These are phyloP conservation scores for Caenorhabditis macrosperma DNA, from an alignment of 2,888 invertebrate species.

Conservation along the genomic window DNA sequence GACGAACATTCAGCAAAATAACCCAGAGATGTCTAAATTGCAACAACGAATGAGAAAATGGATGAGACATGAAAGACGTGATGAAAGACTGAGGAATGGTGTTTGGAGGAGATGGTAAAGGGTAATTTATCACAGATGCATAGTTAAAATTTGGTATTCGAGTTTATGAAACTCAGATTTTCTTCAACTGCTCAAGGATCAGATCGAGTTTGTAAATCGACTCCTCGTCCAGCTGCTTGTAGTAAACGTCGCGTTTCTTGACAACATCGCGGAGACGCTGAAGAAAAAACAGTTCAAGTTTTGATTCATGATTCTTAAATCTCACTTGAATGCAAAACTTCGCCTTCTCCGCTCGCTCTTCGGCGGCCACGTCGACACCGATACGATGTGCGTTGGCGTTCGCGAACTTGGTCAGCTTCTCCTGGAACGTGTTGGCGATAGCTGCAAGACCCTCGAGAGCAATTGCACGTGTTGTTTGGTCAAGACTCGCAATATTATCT, in stretches of 20 bases:
- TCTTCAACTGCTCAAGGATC: conserved; percentile 38
- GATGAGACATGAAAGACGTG: background rate
- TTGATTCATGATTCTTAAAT: no score
- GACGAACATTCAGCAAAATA: background rate
- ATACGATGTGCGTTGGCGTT: conserved; percentile 36
- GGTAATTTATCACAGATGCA: conserved; percentile 6
- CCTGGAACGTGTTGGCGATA: conserved; percentile 24
- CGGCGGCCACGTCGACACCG: conserved; percentile 65
- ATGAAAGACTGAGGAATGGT: background rate
- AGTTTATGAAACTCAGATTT: conserved; percentile 7
- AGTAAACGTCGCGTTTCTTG: conserved; percentile 52
- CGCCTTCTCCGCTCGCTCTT: conserved; percentile 62
- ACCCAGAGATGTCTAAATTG: background rate
- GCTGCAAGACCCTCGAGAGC: conserved; percentile 29
- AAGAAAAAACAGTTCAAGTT: no score
- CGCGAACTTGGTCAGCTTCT: conserved; percentile 40
- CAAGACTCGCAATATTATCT: conserved; percentile 43
- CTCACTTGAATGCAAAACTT: conserved; percentile 58
- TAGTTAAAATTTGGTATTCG: background rate
- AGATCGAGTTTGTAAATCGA: conserved; percentile 20
- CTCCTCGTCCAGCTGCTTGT: conserved; percentile 44
- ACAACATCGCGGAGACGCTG: conserved; percentile 39
- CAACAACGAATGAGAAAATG: background rate
- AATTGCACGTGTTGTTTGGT: conserved; percentile 4
- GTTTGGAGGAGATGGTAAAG: no score